Base-by-base conservation (phyloP, 2,797 vertebrate genomes). In the Pangasius larnaudii region DNA sequence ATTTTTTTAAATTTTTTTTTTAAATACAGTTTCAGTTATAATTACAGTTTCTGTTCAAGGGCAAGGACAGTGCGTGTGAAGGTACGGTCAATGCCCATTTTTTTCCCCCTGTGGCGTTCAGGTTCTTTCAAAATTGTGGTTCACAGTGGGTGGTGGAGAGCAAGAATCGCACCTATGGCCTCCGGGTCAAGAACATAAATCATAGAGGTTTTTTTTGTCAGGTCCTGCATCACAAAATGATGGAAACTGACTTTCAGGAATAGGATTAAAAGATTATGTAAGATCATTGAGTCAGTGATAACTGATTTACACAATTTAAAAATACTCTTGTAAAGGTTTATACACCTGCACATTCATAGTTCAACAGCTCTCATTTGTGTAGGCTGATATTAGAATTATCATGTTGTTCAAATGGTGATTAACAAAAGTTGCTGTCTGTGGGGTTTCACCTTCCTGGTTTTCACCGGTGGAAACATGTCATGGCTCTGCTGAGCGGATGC, bases 371-470 rank as follows among this genome's bases (percentile, higher is more conserved):
- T 42, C 36, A 3, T 61, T 49, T 58, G 84, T 75, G 56, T 85
- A 75, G 84, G 84, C 56, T 75, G 69, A 85, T 59, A 85, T 85
- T 85, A 85, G 69, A 75, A 59, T 85, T n/a, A 61, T 74, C 33
- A 22, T 75, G n/a, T 22, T 84, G 83, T 61, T 72, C 42, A 74
- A 58, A 69, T 85, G 84, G 67, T 85, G 69, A 85, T 85, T 85
- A 85, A 46, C 33, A 74, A 71, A 84, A 71, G 83, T 67, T 84
- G 83, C 49, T 53, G 67, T 72, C 13, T 85, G 67, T 18, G 84
- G 3, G 67, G 39, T 30, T 75, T 85, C 36, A 72, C 67, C 53
- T 74, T 84, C 33, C n/a, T 69, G 82, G 63, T 59, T 63, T 82
- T 30, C 14, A 65, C 13, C 39, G 11, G 14, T 65, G 14, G 46